Evolutionary conservation across 2,113 vertebrate genomes (phyloP).

Genomic region (Podilymbus podiceps): DNA sequence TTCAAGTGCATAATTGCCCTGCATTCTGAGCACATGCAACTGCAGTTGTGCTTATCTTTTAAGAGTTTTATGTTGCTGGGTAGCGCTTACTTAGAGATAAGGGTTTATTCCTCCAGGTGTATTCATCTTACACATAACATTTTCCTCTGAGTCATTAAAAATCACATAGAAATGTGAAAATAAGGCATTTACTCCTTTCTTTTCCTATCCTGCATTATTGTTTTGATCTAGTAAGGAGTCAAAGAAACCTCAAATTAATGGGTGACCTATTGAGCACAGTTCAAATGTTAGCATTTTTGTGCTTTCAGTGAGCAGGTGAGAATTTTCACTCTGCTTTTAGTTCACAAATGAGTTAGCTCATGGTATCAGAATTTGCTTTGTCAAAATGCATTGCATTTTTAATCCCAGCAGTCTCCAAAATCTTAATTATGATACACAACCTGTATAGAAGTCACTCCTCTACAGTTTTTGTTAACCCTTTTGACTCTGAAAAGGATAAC

Average conservation of each 20-base stretch:
- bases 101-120: background rate
- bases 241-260: background rate
- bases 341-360: background rate
- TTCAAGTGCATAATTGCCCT: background rate
- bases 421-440: background rate
- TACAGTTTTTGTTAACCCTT: background rate
- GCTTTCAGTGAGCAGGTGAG: background rate
- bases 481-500: background rate
- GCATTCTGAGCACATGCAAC: constrained; percentile 30
- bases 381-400: background rate
- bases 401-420: background rate
- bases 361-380: background rate
- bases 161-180: background rate
- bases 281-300: background rate
- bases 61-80: background rate
- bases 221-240: background rate
- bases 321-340: background rate
- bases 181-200: background rate
- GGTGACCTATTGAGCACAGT: background rate
- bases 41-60: constrained; percentile 11
- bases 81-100: background rate
- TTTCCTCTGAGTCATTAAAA: background rate
- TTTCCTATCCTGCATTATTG: background rate
- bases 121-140: background rate
- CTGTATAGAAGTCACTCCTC: background rate